Evolutionary conservation across 1,140 invertebrate genomes (phyloP), one percentile per base, ranked within the genome.

Genomic region (Contarinia nasturtii): DNA sequence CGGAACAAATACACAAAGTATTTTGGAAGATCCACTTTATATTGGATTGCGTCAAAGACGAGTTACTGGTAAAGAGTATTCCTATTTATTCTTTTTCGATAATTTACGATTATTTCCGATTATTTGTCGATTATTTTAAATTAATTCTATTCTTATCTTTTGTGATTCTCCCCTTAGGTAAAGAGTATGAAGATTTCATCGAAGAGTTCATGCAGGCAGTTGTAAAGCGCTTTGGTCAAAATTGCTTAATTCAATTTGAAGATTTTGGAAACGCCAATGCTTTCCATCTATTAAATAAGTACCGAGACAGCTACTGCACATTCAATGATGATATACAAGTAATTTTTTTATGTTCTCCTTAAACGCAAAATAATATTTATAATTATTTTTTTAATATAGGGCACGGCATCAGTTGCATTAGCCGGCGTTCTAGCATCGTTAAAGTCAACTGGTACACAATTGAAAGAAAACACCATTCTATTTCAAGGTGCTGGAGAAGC

Each of bases 161-260:
- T n/a, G n/a, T n/a, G n/a, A n/a, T n/a, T n/a, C n/a, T n/a, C n/a
- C n/a, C n/a, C n/a, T n/a, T n/a, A n/a, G n/a, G n/a, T n/a, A n/a
- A 69, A 19, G 73, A 77, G 47, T 98, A 96, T 64, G 89, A 97
- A 58, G 82, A 85, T 7, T 86, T 98, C 50, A 70, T 99, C 36
- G 93, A 98, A 42, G 96, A 98, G 69, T 98, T 98, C 61, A 96
- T 99, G 90, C 58, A 79, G 42, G 88, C 93, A 0, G 82, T 81
- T 15, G 80, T 94, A 0, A 73, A 76, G 49, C 75, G 87, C 52
- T 94, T 78, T 57, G 84, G 85, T 0, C 77, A 82, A 57, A 88
- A 82, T 56, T 80, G 78, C 33, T 67, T 89, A 7, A 87, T 88
- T 45, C 72, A 96, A 66, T 95, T 94, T 67, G 91, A 96, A 69